Conservation (phyloP, 2,113 vertebrate species). For the Poeciliopsis turrubarensis region DNA sequence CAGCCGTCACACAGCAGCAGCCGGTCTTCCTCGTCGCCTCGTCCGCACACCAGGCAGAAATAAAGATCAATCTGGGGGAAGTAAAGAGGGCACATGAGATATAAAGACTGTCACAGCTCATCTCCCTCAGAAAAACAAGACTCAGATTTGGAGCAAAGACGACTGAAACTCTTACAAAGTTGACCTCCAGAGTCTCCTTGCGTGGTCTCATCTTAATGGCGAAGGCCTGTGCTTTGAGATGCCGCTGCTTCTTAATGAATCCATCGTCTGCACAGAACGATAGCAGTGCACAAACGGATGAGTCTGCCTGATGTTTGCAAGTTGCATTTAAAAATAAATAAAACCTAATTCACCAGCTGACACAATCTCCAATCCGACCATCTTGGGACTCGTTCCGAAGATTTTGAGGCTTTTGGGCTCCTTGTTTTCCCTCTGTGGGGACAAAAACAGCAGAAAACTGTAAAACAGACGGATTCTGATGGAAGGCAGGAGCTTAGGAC, state of each 20-base stretch:
- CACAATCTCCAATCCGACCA: constrained; percentile 88
- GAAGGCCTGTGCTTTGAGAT: constrained; percentile 91
- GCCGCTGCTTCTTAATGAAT: constrained; percentile 79
- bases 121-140: neutral
- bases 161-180: constrained; percentile 87
- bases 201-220: constrained; percentile 97
- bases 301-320: neutral
- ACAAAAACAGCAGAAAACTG: constrained; percentile 15
- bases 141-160: neutral
- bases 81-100: neutral
- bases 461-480: neutral
- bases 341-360: constrained; percentile 68
- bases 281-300: neutral
- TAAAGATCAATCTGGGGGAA: constrained; percentile 91
- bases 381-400: constrained; percentile 90
- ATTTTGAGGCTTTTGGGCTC: constrained; percentile 92
- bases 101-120: neutral
- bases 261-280: constrained; percentile 68
- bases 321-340: neutral
- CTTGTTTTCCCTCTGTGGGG: constrained; percentile 82
- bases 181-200: constrained; percentile 94
- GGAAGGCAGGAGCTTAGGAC: neutral
- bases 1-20: constrained; percentile 95
- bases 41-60: constrained; percentile 94
- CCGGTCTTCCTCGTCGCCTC: constrained; percentile 95